Evolutionary conservation across 2,888 invertebrate species (phyloP).

Genomic region (Plagodis pulveraria): DNA sequence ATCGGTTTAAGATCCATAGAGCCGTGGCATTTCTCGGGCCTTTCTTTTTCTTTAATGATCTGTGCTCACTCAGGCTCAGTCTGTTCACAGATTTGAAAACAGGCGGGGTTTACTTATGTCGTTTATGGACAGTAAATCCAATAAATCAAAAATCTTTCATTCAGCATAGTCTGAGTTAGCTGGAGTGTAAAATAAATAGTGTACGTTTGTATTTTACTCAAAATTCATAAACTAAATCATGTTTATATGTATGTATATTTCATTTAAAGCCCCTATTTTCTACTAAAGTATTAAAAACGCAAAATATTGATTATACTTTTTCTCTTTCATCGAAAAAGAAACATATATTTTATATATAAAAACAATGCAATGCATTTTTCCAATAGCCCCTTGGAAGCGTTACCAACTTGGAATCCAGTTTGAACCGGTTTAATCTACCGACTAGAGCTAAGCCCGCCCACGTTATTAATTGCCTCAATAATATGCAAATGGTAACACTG

Average conservation of each 20-base stretch:
- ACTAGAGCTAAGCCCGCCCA: conserved; percentile 31
- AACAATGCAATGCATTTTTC: conserved; percentile 15
- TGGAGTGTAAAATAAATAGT: neutral
- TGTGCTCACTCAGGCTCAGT: conserved; percentile 33
- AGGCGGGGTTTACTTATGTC: neutral
- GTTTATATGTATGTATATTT: too few relatives aligned
- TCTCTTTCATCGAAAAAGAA: too few relatives aligned
- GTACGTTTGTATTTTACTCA: too few relatives aligned
- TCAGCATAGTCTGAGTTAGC: too few relatives aligned
- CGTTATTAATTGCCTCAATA: conserved; percentile 58
- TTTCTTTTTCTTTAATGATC: conserved; percentile 53
- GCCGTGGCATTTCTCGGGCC: conserved; percentile 45
- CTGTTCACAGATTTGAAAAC: conserved; percentile 15
- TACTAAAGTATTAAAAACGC: too few relatives aligned
- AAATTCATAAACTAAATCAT: too few relatives aligned
- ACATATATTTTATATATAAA: neutral
- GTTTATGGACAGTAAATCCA: neutral
- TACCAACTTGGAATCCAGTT: conserved; percentile 32
- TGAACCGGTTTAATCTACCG: conserved; percentile 31
- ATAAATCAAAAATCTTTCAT: conserved; percentile 1
- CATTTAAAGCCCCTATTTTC: too few relatives aligned
- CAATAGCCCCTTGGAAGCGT: conserved; percentile 10
- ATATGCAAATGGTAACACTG: conserved; percentile 52
- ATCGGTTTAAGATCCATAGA: conserved; percentile 34
- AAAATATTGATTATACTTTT: too few relatives aligned